Percentiles rank a stretch among this genome's conserved stretches.
Evolutionary conservation across 1,140 invertebrate species (phyloP).

Genomic region (Ooceraea biroi): DNA sequence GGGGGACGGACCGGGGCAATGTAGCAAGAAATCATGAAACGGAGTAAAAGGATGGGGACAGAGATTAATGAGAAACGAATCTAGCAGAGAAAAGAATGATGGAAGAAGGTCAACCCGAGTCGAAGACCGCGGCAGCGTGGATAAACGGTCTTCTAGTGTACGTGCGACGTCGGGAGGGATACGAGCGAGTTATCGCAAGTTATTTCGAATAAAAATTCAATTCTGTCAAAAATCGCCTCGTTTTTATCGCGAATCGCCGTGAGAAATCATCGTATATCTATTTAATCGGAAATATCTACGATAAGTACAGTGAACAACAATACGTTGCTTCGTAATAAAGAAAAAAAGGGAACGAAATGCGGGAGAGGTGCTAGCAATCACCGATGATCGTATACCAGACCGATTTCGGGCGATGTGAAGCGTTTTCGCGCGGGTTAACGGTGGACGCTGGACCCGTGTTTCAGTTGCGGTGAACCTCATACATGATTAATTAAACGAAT

Average conservation of each 20-base stretch:
- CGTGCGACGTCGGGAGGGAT: not conserved
- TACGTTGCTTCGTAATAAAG: too few species aligned
- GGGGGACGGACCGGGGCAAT: slow-evolving; percentile 55
- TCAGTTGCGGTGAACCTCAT: slow-evolving; percentile 73
- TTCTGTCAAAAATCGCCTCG: not conserved
- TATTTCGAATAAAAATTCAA: not conserved
- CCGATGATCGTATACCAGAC: too few species aligned
- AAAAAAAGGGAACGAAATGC: too few species aligned
- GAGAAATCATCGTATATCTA: not conserved
- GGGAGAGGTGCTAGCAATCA: slow-evolving; percentile 16
- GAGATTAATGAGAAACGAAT: slow-evolving; percentile 84
- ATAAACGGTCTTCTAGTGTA: slow-evolving; percentile 37
- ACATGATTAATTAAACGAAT: slow-evolving; percentile 84
- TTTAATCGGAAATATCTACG: not conserved
- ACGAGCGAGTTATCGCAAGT: slow-evolving; percentile 1
- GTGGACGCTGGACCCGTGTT: slow-evolving; percentile 79
- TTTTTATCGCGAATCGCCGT: not conserved
- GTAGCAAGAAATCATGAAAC: slow-evolving; percentile 81
- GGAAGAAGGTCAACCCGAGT: slow-evolving; percentile 41
- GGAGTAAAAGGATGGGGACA: slow-evolving; percentile 81
- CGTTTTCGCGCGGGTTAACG: slow-evolving; percentile 56
- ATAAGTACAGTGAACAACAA: too few species aligned
- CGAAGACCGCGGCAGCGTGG: slow-evolving; percentile 33
- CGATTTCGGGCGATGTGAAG: not conserved
- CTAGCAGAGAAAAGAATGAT: slow-evolving; percentile 67